Evolutionary conservation across 2,797 vertebrate genomes (phyloP).

Genomic region (Gambelia wislizenii): DNA sequence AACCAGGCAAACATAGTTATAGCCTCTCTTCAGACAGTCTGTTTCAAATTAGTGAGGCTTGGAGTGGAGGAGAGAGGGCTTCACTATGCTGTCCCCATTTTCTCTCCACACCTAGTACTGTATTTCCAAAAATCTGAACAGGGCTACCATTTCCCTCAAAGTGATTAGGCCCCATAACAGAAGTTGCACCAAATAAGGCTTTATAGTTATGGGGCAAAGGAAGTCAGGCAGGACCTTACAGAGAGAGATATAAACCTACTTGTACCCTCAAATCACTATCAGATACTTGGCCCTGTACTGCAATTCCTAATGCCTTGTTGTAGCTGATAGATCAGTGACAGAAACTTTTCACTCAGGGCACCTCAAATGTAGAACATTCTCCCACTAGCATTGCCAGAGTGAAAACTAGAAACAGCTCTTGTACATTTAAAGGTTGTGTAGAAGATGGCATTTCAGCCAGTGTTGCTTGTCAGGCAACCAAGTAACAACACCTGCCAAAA

Average conservation of each 20-base stretch:
- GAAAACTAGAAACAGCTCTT: too few species aligned
- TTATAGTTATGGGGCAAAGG: not conserved
- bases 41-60: too few species aligned
- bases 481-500: too few species aligned
- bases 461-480: too few species aligned
- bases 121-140: not conserved
- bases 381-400: not conserved
- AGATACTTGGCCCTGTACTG: not conserved
- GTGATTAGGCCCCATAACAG: too few species aligned
- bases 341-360: not conserved
- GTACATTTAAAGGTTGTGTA: too few species aligned
- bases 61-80: too few species aligned
- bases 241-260: not conserved
- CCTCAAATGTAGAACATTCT: not conserved
- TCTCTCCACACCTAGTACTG: not conserved
- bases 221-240: not conserved
- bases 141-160: not conserved
- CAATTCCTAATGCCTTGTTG: not conserved
- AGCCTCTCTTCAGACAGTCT: too few species aligned
- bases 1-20: not conserved
- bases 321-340: not conserved
- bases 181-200: not conserved
- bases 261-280: not conserved
- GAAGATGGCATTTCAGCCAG: too few species aligned
- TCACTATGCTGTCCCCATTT: not conserved